Conservation (phyloP, 1,140 invertebrate genomes). For the Heliconius hermathena region DNA sequence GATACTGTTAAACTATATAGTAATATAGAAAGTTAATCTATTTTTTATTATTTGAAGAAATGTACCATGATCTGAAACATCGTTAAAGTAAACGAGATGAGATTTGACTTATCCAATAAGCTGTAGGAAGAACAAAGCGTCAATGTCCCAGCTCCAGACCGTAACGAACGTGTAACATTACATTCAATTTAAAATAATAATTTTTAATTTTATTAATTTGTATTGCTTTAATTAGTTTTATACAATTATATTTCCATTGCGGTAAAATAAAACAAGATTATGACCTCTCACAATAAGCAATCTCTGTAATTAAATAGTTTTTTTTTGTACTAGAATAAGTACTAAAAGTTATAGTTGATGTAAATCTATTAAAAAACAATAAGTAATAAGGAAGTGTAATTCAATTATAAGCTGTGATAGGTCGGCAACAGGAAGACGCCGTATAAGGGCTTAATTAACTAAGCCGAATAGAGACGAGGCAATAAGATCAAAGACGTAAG, state of each 20-base stretch:
- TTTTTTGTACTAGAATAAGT: background rate
- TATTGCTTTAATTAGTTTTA: constrained; percentile 50
- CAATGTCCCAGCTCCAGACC: constrained; percentile 58
- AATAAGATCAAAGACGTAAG: constrained; percentile 46
- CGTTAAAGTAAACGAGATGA: constrained; percentile 38
- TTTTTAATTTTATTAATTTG: constrained; percentile 58
- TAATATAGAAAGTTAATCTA: background rate
- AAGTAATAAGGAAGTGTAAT: constrained; percentile 25
- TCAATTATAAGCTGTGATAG: constrained; percentile 29
- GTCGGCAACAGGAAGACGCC: constrained; percentile 28
- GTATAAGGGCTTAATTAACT: constrained; percentile 61
- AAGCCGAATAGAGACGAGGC: constrained; percentile 46
- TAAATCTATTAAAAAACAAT: constrained; percentile 16
- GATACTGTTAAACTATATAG: no score
- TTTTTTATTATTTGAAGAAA: constrained; percentile 7
- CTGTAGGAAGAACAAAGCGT: constrained; percentile 43
- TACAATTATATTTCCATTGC: constrained; percentile 24
- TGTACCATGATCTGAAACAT: constrained; percentile 30
- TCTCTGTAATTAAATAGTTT: background rate
- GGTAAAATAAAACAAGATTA: constrained; percentile 10
- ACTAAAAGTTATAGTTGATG: background rate
- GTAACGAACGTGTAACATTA: constrained; percentile 63
- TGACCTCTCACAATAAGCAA: background rate
- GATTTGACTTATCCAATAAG: constrained; percentile 37
- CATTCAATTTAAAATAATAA: constrained; percentile 69